These are phyloP conservation scores for Corythornis madagascariensis DNA, from an alignment of 2,113 vertebrate genomes.

Conservation along the genomic window DNA sequence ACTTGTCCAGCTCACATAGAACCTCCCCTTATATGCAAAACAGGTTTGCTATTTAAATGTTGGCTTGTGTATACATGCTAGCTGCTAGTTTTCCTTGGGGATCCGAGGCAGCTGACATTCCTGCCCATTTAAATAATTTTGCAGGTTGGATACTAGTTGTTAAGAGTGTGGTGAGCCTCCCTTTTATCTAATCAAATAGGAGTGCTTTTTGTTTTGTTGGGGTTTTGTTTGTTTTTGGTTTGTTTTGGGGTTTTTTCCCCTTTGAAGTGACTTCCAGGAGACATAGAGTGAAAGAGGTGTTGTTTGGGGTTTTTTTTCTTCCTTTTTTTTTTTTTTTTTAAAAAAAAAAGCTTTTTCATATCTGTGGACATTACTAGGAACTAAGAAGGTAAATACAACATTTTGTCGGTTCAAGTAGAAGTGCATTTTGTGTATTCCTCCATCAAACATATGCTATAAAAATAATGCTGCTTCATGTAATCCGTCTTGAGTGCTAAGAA, in stretches of 20 bases:
- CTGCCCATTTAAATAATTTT: constrained; percentile 19
- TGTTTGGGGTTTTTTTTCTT: background rate
- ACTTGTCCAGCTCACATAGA: background rate
- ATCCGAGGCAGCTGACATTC: background rate
- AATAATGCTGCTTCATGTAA: background rate
- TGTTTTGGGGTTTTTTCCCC: background rate
- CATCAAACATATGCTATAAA: background rate
- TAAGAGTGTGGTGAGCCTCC: background rate
- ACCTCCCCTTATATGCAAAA: constrained; percentile 34
- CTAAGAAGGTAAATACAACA: background rate
- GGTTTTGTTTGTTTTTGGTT: background rate
- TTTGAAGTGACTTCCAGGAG: background rate
- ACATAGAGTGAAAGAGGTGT: constrained; percentile 37
- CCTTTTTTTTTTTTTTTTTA: no score
- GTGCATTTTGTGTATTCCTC: background rate
- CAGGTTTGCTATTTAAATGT: constrained; percentile 48
- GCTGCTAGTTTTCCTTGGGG: background rate
- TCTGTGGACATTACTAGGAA: background rate
- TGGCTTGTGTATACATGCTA: background rate
- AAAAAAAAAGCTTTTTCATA: background rate
- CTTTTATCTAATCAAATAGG: background rate
- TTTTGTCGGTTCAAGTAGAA: background rate
- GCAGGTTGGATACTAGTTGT: background rate
- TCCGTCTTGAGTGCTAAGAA: background rate
- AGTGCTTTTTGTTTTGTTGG: background rate